phyloP scores from a whole-genome alignment of 2,797 vertebrate genomes.

The Allobates femoralis region DNA sequence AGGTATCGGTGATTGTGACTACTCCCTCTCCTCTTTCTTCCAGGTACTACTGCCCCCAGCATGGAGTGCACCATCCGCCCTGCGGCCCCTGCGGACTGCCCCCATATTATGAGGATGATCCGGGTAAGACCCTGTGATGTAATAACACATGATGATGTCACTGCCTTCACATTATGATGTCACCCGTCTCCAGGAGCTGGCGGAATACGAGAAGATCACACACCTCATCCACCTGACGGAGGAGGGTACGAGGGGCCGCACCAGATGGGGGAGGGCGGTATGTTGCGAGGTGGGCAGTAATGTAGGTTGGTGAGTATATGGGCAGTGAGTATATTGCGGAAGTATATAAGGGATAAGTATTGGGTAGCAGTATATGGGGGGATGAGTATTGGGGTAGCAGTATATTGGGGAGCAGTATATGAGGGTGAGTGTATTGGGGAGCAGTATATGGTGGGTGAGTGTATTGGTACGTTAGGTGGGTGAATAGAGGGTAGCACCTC shows the following conservation, averaged over 20 bases:
- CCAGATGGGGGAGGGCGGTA: background rate
- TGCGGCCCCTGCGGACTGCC: background rate
- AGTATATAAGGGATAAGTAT: too few species aligned
- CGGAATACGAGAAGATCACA: slow-evolving; percentile 36
- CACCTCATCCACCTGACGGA: slow-evolving; percentile 32
- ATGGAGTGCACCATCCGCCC: slow-evolving; percentile 47
- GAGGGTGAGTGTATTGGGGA: too few species aligned
- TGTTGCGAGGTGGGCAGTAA: too few species aligned
- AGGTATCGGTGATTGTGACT: too few species aligned
- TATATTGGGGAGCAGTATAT: too few species aligned
- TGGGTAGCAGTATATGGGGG: too few species aligned
- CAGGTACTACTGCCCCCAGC: background rate
- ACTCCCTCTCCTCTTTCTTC: background rate
- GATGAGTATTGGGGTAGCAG: too few species aligned
- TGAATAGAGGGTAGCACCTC: too few species aligned
- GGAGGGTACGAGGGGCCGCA: background rate
- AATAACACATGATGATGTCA: background rate
- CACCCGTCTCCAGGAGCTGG: slow-evolving; percentile 20
- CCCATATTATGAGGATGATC: slow-evolving; percentile 46
- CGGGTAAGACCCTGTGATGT: slow-evolving; percentile 32
- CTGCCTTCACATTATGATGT: background rate
- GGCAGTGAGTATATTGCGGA: too few species aligned
- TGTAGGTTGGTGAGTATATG: too few species aligned
- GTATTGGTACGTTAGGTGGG: too few species aligned
- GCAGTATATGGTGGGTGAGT: too few species aligned